Evolutionary conservation across 2,113 vertebrate species (phyloP).

Genomic region (Nyctibius bracteatus): DNA sequence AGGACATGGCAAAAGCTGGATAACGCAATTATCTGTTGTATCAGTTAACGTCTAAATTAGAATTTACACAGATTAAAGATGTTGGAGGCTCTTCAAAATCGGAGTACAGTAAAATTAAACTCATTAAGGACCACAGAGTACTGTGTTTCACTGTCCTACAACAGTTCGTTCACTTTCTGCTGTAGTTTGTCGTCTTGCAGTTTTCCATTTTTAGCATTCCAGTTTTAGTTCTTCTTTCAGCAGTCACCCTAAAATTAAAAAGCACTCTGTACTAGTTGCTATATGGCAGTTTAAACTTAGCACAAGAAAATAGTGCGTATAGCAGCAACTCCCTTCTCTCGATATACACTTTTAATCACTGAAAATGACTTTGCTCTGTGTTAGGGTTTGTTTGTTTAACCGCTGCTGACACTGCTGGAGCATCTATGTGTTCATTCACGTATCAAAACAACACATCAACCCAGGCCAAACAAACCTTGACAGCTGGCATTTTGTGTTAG

Average conservation of each 20-base stretch:
- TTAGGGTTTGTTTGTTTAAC: neutral
- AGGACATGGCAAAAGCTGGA: neutral
- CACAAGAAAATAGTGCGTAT: neutral
- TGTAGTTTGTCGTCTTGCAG: neutral
- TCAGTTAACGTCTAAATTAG: neutral
- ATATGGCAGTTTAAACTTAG: neutral
- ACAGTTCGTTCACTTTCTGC: neutral
- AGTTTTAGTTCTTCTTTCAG: neutral
- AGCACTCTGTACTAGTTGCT: neutral
- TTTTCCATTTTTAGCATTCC: neutral
- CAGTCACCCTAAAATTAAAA: neutral
- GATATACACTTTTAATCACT: neutral
- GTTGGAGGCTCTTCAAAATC: neutral
- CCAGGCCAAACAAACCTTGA: neutral
- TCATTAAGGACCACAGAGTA: neutral
- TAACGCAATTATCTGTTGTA: neutral
- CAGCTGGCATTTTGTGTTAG: neutral
- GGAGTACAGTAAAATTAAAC: neutral
- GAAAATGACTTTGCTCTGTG: neutral
- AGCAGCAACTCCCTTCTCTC: neutral
- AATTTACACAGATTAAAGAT: neutral
- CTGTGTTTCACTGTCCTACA: neutral
- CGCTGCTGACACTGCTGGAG: neutral
- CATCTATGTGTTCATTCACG: neutral
- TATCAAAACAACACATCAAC: neutral